A percentile compares a stretch with the other conserved stretches of the same genome.
These are phyloP conservation scores for Acholoe squamosa DNA, from an alignment of 2,888 invertebrate species.

Conservation along the genomic window DNA sequence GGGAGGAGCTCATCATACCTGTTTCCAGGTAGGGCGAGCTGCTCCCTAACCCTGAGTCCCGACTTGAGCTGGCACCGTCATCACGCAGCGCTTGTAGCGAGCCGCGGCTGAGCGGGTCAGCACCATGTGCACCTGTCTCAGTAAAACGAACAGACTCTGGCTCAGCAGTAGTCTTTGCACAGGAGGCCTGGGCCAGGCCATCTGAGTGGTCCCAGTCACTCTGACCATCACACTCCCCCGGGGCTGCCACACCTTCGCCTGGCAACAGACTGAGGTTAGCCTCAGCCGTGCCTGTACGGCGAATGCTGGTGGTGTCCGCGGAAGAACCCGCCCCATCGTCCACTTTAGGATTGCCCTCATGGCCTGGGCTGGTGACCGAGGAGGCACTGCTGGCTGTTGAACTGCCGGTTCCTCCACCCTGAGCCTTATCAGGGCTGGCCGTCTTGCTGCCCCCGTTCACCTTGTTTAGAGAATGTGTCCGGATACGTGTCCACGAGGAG, in stretches of 20 bases:
- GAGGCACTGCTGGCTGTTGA: background rate
- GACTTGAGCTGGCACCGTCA: slow-evolving; percentile 29
- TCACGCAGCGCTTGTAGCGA: slow-evolving; percentile 38
- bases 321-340: background rate
- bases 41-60: slow-evolving; percentile 42
- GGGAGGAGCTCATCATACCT: background rate
- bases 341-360: slow-evolving; percentile 13
- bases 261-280: slow-evolving; percentile 32
- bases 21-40: slow-evolving; percentile 35
- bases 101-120: slow-evolving; percentile 43
- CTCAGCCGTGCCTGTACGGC: slow-evolving; percentile 44
- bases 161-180: slow-evolving; percentile 12
- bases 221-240: background rate
- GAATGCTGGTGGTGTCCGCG: background rate
- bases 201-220: background rate
- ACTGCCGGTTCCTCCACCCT: background rate
- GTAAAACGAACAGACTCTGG: background rate
- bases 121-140: slow-evolving; percentile 37
- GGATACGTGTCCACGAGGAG: slow-evolving; percentile 62
- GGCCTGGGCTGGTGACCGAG: slow-evolving; percentile 45
- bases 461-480: slow-evolving; percentile 55
- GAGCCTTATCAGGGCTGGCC: background rate
- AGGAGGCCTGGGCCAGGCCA: background rate
- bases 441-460: background rate
- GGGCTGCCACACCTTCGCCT: background rate